These are phyloP conservation scores for Galago senegalensis DNA, from an alignment of 2,797 vertebrate species.

Conservation along the genomic window DNA sequence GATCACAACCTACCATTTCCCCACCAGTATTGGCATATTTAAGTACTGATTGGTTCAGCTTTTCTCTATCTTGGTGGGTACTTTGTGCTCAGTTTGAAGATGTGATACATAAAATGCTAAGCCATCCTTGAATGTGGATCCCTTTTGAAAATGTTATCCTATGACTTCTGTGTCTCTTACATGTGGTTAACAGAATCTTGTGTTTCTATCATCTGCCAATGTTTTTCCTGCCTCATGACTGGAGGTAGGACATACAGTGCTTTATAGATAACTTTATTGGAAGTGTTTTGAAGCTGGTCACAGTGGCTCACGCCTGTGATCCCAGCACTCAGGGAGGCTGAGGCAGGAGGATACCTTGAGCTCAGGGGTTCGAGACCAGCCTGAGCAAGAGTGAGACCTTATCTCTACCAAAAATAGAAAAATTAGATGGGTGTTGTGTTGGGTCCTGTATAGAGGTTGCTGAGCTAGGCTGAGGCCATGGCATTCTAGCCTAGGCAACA, in stretches of 20 bases:
- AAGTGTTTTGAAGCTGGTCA: neutral
- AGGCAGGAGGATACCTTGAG: too few species aligned
- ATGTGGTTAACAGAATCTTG: neutral
- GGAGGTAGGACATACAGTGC: neutral
- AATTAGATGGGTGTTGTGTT: too few species aligned
- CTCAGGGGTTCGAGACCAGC: too few species aligned
- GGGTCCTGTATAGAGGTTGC: too few species aligned
- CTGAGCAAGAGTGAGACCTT: too few species aligned
- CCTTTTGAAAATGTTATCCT: neutral
- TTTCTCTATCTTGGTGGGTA: neutral
- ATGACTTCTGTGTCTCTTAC: neutral
- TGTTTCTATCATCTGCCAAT: neutral
- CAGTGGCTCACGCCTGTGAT: too few species aligned
- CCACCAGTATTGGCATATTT: neutral
- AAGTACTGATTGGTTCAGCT: neutral
- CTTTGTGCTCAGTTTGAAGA: neutral
- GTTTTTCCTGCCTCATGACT: neutral
- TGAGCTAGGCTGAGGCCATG: too few species aligned
- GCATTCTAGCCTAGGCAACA: too few species aligned
- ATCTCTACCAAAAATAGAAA: too few species aligned
- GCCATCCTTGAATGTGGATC: neutral
- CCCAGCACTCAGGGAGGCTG: too few species aligned
- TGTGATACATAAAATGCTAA: neutral
- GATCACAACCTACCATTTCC: neutral
- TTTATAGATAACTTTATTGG: neutral